Base-by-base conservation (phyloP, 2,888 invertebrate genomes). In the Drosophila rellima region DNA sequence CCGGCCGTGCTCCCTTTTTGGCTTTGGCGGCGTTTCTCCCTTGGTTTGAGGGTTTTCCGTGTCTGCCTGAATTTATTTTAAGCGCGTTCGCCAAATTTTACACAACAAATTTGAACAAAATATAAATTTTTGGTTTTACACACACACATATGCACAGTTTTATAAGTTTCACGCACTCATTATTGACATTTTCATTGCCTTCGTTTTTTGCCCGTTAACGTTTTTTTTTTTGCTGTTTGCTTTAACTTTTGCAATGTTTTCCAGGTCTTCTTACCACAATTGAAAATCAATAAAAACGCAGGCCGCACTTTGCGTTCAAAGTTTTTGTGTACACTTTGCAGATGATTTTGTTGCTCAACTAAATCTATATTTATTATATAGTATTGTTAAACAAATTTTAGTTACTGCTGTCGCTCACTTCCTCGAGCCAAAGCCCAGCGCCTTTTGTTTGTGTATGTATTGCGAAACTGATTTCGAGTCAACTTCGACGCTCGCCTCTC, bases 371-470 rank as follows among this genome's bases (percentile, higher is more conserved):
- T 39, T 44, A 31, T 59, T 44, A 20, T 20, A 29, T 55, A 54
- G 54, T 54, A 54, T 31, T 54, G 17, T 18, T 54, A 54, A 54
- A 42, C 54, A 31, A 54, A 40, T 29, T 39, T 69, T 56, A 54
- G 57, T 45, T 54, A 35, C 50, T 77, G 74, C 69, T 72, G 50
- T 65, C 82, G 82, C 74, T 83, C 70, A 81, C 89, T 84, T 89
- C 89, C 80, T 79, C 79, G 82, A 79, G 81, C 78, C 70, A 76
- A 64, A 52, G 76, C 76, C 80, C 73, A 89, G 85, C 83, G 90
- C 91, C 90, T 90, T 90, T 83, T 90, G 91, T 91, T 90, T 91
- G 91, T 90, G 91, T 91, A 91, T 91, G 91, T 91, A 91, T 91
- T 91, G 91, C 91, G 88, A 91, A 91, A 91, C 91, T 90, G 91